phyloP scores from a whole-genome alignment of 2,797 vertebrate genomes.

The Aselliscus stoliczkanus region DNA sequence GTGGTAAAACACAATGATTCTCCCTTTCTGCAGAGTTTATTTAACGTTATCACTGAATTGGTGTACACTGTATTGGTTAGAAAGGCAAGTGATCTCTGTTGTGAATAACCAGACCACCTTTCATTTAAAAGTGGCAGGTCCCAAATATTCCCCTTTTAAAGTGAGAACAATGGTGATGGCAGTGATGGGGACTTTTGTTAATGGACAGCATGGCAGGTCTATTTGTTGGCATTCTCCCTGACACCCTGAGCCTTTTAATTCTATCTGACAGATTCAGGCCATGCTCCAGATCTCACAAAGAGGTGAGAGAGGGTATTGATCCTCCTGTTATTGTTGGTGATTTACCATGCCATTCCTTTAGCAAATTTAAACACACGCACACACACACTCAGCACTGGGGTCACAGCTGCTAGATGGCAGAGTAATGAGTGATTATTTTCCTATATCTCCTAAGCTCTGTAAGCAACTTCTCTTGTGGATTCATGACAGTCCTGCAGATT shows the following conservation, averaged over 20 bases:
- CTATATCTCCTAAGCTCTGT: slow-evolving; percentile 40
- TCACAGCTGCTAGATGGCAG: slow-evolving; percentile 62
- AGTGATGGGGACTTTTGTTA: slow-evolving; percentile 73
- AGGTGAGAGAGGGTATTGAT: slow-evolving; percentile 82
- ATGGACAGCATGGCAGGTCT: slow-evolving; percentile 71
- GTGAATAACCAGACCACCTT: slow-evolving; percentile 33
- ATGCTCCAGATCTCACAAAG: slow-evolving; percentile 83
- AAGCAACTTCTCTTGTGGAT: slow-evolving; percentile 56
- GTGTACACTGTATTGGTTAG: slow-evolving; percentile 17
- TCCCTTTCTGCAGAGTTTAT: slow-evolving; percentile 56
- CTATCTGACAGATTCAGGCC: slow-evolving; percentile 87
- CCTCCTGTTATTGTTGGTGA: slow-evolving; percentile 79
- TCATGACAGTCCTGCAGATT: slow-evolving; percentile 27
- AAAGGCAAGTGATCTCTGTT: slow-evolving; percentile 32
- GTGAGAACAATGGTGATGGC: slow-evolving; percentile 43
- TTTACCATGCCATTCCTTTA: slow-evolving; percentile 78
- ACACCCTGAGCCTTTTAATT: slow-evolving; percentile 80
- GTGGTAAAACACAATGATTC: slow-evolving; percentile 56
- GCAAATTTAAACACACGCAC: slow-evolving; percentile 60
- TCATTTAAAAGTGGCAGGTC: slow-evolving; percentile 48
- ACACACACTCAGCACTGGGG: slow-evolving; percentile 28
- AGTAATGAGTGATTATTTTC: slow-evolving; percentile 37
- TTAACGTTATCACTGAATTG: slow-evolving; percentile 62
- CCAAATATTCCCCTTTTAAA: slow-evolving; percentile 27
- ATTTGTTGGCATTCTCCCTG: slow-evolving; percentile 78